These are phyloP conservation scores for Apaloderma vittatum DNA, from an alignment of 2,113 vertebrate species.

Conservation along the genomic window DNA sequence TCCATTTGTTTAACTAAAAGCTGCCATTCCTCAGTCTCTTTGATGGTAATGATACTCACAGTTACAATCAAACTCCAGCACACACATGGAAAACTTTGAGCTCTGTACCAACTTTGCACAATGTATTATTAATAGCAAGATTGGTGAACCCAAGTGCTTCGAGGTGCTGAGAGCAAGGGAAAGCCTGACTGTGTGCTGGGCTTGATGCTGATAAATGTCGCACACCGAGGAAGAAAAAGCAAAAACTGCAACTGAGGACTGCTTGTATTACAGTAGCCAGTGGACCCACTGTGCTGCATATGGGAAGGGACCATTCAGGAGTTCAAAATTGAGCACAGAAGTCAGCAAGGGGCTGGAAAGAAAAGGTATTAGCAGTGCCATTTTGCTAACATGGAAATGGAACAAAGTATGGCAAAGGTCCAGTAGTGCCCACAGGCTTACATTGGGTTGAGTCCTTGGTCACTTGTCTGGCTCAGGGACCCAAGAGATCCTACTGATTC, in stretches of 20 bases:
- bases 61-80: conserved; percentile 66
- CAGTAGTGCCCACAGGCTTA: neutral
- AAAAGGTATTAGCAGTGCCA: neutral
- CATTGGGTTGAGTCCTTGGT: neutral
- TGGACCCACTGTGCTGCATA: neutral
- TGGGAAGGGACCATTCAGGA: neutral
- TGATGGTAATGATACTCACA: conserved; percentile 69
- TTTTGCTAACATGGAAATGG: neutral
- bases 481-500: neutral
- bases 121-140: conserved; percentile 65
- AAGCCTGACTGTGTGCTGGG: conserved; percentile 6
- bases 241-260: neutral
- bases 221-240: neutral
- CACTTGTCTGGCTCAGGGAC: neutral
- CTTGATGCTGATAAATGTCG: conserved; percentile 8
- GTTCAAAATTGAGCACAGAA: neutral
- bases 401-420: neutral
- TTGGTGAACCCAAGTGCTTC: neutral
- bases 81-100: conserved; percentile 30
- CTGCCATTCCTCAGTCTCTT: conserved; percentile 75
- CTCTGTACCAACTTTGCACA: conserved; percentile 56
- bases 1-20: conserved; percentile 80
- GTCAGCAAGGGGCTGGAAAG: neutral
- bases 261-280: neutral
- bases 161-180: conserved; percentile 46